These are phyloP conservation scores for Philereme transversata DNA, from an alignment of 2,888 invertebrate species.

Conservation along the genomic window DNA sequence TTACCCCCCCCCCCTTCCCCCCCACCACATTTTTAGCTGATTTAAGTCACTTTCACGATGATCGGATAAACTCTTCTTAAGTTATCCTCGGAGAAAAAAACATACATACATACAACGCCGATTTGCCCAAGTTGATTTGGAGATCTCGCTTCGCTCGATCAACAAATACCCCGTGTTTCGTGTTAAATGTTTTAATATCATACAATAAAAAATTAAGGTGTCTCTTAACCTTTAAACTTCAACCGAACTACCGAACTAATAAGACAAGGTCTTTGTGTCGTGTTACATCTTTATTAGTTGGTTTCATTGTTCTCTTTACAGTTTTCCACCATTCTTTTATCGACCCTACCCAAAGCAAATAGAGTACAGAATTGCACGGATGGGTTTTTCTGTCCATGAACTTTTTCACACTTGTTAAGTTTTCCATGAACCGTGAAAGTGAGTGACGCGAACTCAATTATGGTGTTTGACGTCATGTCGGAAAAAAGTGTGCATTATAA, in stretches of 20 bases:
- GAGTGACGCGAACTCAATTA: conserved; percentile 28
- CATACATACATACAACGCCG: no score
- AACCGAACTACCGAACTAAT: background rate
- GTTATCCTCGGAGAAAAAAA: no score
- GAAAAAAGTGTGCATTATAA: conserved; percentile 12
- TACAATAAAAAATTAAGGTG: no score
- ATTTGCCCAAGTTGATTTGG: no score
- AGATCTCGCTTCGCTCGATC: no score
- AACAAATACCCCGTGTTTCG: no score
- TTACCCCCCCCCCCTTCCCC: no score
- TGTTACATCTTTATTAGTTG: conserved; percentile 19
- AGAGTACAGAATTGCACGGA: conserved; percentile 7
- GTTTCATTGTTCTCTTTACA: conserved; percentile 2
- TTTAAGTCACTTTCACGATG: no score
- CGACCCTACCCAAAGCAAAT: conserved; percentile 1
- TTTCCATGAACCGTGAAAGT: conserved; percentile 32
- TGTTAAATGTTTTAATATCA: no score
- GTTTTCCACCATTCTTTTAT: background rate
- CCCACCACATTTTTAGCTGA: no score
- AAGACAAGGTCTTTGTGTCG: conserved; percentile 17
- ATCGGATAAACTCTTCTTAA: no score
- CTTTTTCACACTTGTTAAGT: conserved; percentile 35
- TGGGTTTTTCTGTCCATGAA: conserved; percentile 24
- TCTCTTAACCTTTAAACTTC: conserved; percentile 3
- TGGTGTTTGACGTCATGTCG: conserved; percentile 26